Evolutionary conservation across 2,888 invertebrate species (phyloP), one percentile per base, ranked within the genome.

Genomic region (Euspilapteryx auroguttella): DNA sequence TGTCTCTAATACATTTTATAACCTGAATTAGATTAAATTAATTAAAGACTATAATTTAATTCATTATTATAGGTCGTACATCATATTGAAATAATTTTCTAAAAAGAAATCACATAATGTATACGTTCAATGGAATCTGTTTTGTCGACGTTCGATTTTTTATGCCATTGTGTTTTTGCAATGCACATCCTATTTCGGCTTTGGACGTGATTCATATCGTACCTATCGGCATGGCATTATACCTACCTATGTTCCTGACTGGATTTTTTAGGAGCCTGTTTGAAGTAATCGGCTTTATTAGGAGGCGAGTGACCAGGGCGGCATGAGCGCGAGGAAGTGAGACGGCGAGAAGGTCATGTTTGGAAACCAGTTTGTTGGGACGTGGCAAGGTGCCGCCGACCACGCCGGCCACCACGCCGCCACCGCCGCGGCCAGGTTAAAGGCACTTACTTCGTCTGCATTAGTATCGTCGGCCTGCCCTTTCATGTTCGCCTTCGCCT

Each of bases 381-480:
- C 55, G 51, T 45, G 48, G 63, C 69, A 71, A 73, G 69, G 71
- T 71, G 73, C 66, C 59, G 55, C 46, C 45, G 57, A n/a, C 58
- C 62, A 21, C 27, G 26, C 22, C 22, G 10, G 12, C 57, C 7
- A 29, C 23, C 29, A 29, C 15, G 17, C 20, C 11, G 23, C 23
- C 20, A 20, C 5, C 8, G 5, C 20, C 8, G 20, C 8, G 6
- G 9, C 22, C 28, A 52, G 58, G 61, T 65, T 71, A 66, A 68
- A 63, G 66, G 63, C 66, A 57, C 56, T 11, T 12, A 17, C 20
- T 25, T 17, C 17, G 9, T 13, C 27, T 62, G 57, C 58, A 68
- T 65, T 71, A 69, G 50, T 61, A 61, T 65, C 64, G 59, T 62
- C 68, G 63, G 51, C 54, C n/a, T 53, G 64, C 66, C 66, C 68